Conservation (phyloP, 2,113 vertebrate species). For the Epinephelus lanceolatus region DNA sequence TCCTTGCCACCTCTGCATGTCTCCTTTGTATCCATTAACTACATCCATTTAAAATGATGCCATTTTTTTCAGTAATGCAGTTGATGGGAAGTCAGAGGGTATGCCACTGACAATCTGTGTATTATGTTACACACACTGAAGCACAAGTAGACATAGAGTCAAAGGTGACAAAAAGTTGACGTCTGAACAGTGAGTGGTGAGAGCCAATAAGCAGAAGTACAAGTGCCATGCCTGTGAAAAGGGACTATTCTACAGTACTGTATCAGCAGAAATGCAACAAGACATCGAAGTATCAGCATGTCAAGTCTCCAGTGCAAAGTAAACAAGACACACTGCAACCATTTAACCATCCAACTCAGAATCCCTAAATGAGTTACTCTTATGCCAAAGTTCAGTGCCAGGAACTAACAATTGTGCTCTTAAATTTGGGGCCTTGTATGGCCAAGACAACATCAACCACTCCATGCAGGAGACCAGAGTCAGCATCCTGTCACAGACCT, state of each 20-base stretch:
- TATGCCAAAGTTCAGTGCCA: not conserved
- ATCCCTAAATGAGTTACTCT: not conserved
- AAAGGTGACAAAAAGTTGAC: not conserved
- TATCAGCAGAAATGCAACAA: not conserved
- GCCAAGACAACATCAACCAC: not conserved
- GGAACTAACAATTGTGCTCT: not conserved
- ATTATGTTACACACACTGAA: not conserved
- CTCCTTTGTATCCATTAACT: slow-evolving; percentile 20
- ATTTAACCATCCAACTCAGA: not conserved
- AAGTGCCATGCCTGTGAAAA: not conserved
- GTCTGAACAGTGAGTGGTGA: too few species aligned
- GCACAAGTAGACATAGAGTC: not conserved
- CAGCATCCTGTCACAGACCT: not conserved
- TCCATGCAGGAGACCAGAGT: not conserved
- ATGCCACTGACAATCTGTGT: not conserved
- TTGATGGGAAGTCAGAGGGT: not conserved
- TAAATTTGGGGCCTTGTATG: not conserved
- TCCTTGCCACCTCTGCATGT: slow-evolving; percentile 4
- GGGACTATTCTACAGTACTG: not conserved
- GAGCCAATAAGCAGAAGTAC: not conserved
- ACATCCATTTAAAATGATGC: slow-evolving; percentile 9
- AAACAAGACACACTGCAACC: not conserved
- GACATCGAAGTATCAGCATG: not conserved
- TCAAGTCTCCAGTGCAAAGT: not conserved
- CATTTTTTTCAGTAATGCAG: not conserved